Base-by-base conservation (phyloP, 1,140 invertebrate species). In the Macrobrachium rosenbergii region DNA sequence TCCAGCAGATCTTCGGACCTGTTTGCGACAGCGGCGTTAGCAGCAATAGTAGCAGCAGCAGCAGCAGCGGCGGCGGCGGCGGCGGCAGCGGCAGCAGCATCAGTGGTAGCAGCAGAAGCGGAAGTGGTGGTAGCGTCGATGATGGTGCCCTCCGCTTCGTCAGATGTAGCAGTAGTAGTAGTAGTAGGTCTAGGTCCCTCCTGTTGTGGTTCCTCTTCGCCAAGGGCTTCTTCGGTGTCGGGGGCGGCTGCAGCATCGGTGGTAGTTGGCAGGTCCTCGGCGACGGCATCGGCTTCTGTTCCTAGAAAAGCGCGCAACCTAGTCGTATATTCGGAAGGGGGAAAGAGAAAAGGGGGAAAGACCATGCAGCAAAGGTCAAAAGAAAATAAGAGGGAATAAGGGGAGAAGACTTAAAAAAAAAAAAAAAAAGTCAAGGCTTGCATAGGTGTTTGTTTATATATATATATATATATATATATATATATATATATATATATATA, bases 1-100 rank as follows among this genome's bases (percentile, higher is more conserved):
- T 80, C 77, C 59, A 59, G 45, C 8, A 37, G 77, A 45, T 80
- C 77, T 19, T 80, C 77, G 69, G 69, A 72, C 69, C 69, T 72
- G 21, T 23, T 72, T n/a, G 69, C 69, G 21, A 72, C 23, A n/a
- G 69, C 37, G 69, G 69, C 37, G 23, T 23, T 43, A 72, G 23
- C 69, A 43, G 23, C 69, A 72, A 43, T n/a, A 23, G 69, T 37
- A 72, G 69, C 69, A 43, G 23, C 69, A 72, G 21, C 69, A 72
- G 69, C 69, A 72, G 69, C 69, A 52, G 2, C 52, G 6, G 52
- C 52, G 12, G 52, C 7, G 6, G 52, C 52, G 6, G 52, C 52
- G 6, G 52, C 52, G 6, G 52, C 7, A 12, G 52, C 7, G 6
- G 28, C 28, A 37, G 28, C 1, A 37, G 28, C 28, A 3, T 1